Evolutionary conservation across 2,797 vertebrate species (phyloP).

Genomic region (Eupleurogrammus muticus): DNA sequence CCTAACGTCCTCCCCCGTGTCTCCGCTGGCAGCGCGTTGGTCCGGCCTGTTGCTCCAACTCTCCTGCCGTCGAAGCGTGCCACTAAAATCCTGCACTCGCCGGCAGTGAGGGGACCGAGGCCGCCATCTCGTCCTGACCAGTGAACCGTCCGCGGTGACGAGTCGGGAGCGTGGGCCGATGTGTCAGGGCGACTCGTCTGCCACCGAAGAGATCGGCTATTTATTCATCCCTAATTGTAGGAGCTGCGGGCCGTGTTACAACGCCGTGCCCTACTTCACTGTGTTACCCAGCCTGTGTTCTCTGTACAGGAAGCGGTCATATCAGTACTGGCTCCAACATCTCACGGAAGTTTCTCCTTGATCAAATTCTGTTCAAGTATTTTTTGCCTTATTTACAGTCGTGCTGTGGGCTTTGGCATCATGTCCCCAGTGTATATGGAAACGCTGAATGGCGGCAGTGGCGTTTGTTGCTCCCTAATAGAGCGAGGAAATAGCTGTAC

Average conservation of each 20-base stretch:
- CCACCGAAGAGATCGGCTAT: slow-evolving; percentile 46
- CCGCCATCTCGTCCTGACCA: slow-evolving; percentile 21
- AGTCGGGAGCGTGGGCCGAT: slow-evolving; percentile 32
- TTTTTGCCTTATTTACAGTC: slow-evolving; percentile 78
- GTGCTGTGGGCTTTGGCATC: slow-evolving; percentile 45
- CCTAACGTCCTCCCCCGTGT: slow-evolving; percentile 24
- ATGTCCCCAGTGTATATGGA: slow-evolving; percentile 38
- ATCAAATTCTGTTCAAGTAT: slow-evolving; percentile 55
- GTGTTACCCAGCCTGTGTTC: slow-evolving; percentile 38
- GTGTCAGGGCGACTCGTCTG: slow-evolving; percentile 29
- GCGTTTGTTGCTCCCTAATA: slow-evolving; percentile 1
- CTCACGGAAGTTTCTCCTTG: slow-evolving; percentile 48
- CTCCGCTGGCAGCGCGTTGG: slow-evolving; percentile 55
- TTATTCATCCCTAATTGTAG: slow-evolving; percentile 23
- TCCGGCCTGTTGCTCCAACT: slow-evolving; percentile 27
- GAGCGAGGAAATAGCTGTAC: background rate
- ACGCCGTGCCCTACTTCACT: slow-evolving; percentile 46
- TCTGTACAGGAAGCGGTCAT: slow-evolving; percentile 29
- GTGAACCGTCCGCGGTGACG: background rate
- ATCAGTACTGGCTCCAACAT: slow-evolving; percentile 38
- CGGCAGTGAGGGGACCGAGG: slow-evolving; percentile 14
- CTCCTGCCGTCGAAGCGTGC: slow-evolving; percentile 8
- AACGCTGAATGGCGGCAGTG: slow-evolving; percentile 43
- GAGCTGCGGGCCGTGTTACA: slow-evolving; percentile 31
- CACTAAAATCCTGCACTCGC: slow-evolving; percentile 1